Base-by-base conservation (phyloP, 2,113 vertebrate genomes). In the Porphyrio hochstetteri region DNA sequence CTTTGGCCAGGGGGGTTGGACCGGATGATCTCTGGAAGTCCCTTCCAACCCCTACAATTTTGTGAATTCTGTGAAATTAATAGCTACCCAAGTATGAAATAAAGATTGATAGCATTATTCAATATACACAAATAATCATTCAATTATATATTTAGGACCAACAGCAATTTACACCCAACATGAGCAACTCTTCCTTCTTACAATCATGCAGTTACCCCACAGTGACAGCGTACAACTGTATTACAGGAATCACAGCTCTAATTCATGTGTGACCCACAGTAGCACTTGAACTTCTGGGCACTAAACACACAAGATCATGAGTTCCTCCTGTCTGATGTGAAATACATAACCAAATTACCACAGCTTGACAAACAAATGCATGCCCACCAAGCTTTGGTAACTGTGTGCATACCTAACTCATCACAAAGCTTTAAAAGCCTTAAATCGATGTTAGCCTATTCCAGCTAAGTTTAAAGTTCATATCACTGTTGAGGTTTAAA, bases 381-480 rank as follows among this genome's bases (percentile, higher is more conserved):
- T 3, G 25, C 3, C 42, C 36, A 24, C 9, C 1, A 0, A 29
- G 36, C 67, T 80, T 9, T 0, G 2, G 8, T 56, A 84, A 27
- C 35, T 16, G 13, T 3, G 16, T 3, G 8, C 44, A 14, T 9
- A 50, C 35, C 52, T 20, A 31, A 70, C 13, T 42, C 36, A 3
- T 27, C 27, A 35, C 3, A 40, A 5, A 17, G 23, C 25, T 67
- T n/a, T 4, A n/a, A 53, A 67, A 42, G 36, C 8, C n/a, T 78
- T 44, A 44, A 70, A 29, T 4, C 8, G 81, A 67, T 82, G 24
- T 19, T 63, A 69, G 7, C 24, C 11, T 24, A 71, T 6, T 36
- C 12, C 24, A 48, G 19, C 4, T 67, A 65, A 17, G 25, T 72
- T 36, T 56, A 15, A 60, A 77, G 55, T 50, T 67, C 20, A 12